Evolutionary conservation across 2,888 invertebrate genomes (phyloP).

Genomic region (Helobdella robusta): DNA sequence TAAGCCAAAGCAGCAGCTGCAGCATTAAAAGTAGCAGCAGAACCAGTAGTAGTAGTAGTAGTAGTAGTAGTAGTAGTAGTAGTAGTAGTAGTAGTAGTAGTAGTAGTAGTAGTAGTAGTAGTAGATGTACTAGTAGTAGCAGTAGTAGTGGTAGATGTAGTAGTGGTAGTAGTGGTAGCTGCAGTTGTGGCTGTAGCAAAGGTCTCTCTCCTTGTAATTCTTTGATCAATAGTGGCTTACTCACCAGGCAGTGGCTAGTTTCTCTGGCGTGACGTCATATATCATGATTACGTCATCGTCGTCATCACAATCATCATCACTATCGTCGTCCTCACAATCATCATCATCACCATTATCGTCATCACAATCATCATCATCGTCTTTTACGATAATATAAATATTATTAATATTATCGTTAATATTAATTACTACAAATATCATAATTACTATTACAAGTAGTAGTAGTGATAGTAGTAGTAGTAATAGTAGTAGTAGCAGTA

Average conservation of each 20-base stretch:
- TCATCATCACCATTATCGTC: too few species aligned
- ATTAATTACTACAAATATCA: too few species aligned
- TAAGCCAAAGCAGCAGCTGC: conserved; percentile 4
- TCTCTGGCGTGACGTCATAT: too few species aligned
- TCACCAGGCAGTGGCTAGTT: too few species aligned
- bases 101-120: conserved; percentile 23
- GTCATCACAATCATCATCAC: too few species aligned
- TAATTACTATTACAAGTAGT: conserved; percentile 12
- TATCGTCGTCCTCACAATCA: too few species aligned
- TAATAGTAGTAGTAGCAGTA: conserved; percentile 22
- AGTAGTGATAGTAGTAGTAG: conserved; percentile 22
- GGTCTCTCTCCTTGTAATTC: conserved; percentile 4
- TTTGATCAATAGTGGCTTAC: neutral
- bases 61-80: conserved; percentile 23
- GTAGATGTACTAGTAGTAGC: neutral
- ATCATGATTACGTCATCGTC: too few species aligned
- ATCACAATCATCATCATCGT: too few species aligned
- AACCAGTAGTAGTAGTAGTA: conserved; percentile 21
- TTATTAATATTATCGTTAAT: conserved; percentile 10
- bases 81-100: conserved; percentile 23
- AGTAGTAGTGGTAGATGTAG: neutral
- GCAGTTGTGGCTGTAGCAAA: conserved; percentile 15
- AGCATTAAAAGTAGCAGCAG: conserved; percentile 15
- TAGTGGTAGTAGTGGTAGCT: conserved; percentile 7
- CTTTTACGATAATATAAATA: conserved; percentile 2